These are phyloP conservation scores for Calyptommatus sinebrachiatus DNA, from an alignment of 2,113 vertebrate species.

Conservation along the genomic window DNA sequence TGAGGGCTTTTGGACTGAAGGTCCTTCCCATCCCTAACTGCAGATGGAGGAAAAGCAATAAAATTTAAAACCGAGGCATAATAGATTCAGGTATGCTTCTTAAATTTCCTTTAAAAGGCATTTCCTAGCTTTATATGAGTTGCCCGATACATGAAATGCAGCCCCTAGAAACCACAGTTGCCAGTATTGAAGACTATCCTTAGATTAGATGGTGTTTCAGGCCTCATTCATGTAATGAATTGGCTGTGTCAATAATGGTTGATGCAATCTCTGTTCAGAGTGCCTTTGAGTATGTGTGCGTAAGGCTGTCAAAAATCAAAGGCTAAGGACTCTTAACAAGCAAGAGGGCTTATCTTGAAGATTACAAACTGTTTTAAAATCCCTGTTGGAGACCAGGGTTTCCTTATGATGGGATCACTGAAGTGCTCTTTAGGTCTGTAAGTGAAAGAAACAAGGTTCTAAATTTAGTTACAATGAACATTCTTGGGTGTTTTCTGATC, in stretches of 20 bases:
- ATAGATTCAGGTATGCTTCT: too few relatives aligned
- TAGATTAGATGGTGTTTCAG: constrained; percentile 3
- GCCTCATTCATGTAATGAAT: constrained; percentile 2
- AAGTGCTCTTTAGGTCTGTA: not conserved
- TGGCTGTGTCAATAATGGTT: constrained; percentile 32
- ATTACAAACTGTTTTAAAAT: constrained; percentile 6
- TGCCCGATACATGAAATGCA: too few relatives aligned
- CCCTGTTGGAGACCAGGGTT: not conserved
- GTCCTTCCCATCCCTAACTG: too few relatives aligned
- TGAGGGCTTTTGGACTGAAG: too few relatives aligned
- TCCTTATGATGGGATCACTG: constrained; percentile 2
- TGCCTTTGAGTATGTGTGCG: constrained; percentile 22
- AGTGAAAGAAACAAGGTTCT: not conserved
- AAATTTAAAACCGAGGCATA: too few relatives aligned
- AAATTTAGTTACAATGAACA: too few relatives aligned
- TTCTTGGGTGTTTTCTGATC: not conserved
- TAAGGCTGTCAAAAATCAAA: not conserved
- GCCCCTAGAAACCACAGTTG: not conserved
- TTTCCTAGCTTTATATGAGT: too few relatives aligned
- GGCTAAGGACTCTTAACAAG: constrained; percentile 19
- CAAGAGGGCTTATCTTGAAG: constrained; percentile 10
- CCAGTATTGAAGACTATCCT: not conserved
- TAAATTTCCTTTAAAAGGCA: too few relatives aligned
- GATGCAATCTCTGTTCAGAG: constrained; percentile 32
- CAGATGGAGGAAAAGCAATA: too few relatives aligned